phyloP scores from a whole-genome alignment of 2,888 invertebrate genomes.

The Cephus pulcher region DNA sequence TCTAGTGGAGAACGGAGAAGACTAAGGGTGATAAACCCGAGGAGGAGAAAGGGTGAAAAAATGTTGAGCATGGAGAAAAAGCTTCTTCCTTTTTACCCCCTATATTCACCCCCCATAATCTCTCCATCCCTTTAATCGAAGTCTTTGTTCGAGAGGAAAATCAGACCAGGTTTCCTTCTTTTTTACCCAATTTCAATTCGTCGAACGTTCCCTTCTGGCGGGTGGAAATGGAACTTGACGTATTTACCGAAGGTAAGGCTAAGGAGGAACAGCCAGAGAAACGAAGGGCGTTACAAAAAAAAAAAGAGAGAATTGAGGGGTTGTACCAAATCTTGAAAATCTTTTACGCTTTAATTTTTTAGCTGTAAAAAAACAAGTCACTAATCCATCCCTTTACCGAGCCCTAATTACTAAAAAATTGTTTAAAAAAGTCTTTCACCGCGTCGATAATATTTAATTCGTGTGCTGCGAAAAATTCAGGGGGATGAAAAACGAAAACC shows the following conservation, averaged over 20 bases:
- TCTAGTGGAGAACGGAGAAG: background rate
- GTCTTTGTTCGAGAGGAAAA: background rate
- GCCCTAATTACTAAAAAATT: too few species aligned
- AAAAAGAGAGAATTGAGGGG: background rate
- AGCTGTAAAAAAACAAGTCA: background rate
- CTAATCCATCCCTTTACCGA: background rate
- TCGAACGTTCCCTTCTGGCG: background rate
- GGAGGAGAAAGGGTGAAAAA: background rate
- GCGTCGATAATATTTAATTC: background rate
- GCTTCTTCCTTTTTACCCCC: background rate
- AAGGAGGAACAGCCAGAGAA: background rate
- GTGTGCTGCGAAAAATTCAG: background rate
- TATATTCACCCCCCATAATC: background rate
- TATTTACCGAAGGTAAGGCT: background rate
- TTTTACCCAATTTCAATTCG: background rate
- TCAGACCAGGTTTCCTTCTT: background rate
- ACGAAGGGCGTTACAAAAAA: background rate
- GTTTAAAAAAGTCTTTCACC: background rate
- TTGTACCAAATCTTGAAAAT: background rate
- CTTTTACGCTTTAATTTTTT: background rate
- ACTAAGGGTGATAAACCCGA: background rate
- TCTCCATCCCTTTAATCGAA: background rate
- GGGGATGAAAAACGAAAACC: background rate
- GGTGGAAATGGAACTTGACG: background rate
- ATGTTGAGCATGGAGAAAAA: background rate